These are phyloP conservation scores for Cataglyphis cursor DNA, from an alignment of 2,888 invertebrate genomes.

Conservation along the genomic window DNA sequence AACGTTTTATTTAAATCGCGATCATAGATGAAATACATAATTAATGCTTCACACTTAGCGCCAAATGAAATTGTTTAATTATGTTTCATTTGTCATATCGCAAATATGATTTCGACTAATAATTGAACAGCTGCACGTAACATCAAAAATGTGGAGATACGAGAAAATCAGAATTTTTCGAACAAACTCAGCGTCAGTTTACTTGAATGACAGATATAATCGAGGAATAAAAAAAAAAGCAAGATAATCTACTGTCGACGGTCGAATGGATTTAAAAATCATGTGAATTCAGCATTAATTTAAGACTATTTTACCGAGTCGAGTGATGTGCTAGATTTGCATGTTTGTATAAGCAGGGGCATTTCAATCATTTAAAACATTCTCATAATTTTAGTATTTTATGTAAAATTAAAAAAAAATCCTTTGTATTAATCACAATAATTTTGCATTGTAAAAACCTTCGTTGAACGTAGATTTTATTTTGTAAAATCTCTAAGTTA, in stretches of 20 bases:
- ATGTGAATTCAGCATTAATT: neutral
- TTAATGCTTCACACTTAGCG: neutral
- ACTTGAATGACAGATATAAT: neutral
- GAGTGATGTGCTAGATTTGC: neutral
- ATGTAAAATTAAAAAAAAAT: neutral
- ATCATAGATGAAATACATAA: neutral
- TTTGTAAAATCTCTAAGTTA: neutral
- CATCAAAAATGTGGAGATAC: neutral
- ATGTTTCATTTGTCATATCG: neutral
- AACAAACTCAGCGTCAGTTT: neutral
- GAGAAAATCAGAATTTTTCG: neutral
- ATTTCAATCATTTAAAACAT: neutral
- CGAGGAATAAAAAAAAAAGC: neutral
- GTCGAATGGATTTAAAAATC: constrained; percentile 11
- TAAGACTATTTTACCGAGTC: neutral
- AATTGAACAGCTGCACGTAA: neutral
- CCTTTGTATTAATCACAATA: neutral
- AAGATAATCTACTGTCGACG: neutral
- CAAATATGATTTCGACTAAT: constrained; percentile 7
- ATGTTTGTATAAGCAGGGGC: neutral
- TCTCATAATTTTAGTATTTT: neutral
- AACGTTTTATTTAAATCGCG: neutral
- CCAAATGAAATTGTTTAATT: neutral
- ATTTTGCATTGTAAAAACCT: neutral
- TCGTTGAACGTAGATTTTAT: neutral